Evolutionary conservation across 2,113 vertebrate species (phyloP), one percentile per base, ranked within the genome.

Genomic region (Oenanthe oenanthe): DNA sequence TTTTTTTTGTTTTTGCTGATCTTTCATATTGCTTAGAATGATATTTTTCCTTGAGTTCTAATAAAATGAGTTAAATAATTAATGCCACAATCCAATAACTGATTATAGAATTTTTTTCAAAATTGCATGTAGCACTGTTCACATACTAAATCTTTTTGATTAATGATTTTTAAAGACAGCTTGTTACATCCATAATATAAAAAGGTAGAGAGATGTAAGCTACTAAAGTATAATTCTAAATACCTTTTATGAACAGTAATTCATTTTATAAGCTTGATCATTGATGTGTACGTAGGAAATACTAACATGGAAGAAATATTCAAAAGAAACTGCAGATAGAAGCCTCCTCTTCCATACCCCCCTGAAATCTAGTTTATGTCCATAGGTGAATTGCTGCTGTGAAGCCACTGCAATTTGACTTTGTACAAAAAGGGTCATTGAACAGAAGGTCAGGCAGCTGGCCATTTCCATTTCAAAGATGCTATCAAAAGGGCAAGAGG

Each of bases 381-480:
- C 97, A 98, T 98, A 98, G 98, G 98, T 98, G 97, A 97, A 97
- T 97, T 97, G 97, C 96, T 96, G 96, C 97, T 97, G 97, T 95
- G 97, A 97, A 97, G 97, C 96, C 94, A 97, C 97, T 98, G 97
- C 98, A 98, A 98, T 98, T 97, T 99, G 99, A 99, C 99, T 99
- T 98, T 98, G 98, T 98, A 98, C 98, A 98, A 98, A 98, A 98
- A 98, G 98, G 99, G 98, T 99, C 99, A 99, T 98, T 98, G 98
- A 99, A 98, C 99, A 99, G 99, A 99, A 99, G 99, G 99, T 98
- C 98, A 96, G 98, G 98, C 99, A 99, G 99, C 99, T 99, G 99
- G 98, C 98, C 98, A 99, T 99, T 99, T 99, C 98, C 99, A 99
- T 99, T 98, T 99, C 98, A 99, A 99, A 99, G 98, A 98, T 98